Base-by-base conservation (phyloP, 2,888 invertebrate species). In the Heliconius sara region DNA sequence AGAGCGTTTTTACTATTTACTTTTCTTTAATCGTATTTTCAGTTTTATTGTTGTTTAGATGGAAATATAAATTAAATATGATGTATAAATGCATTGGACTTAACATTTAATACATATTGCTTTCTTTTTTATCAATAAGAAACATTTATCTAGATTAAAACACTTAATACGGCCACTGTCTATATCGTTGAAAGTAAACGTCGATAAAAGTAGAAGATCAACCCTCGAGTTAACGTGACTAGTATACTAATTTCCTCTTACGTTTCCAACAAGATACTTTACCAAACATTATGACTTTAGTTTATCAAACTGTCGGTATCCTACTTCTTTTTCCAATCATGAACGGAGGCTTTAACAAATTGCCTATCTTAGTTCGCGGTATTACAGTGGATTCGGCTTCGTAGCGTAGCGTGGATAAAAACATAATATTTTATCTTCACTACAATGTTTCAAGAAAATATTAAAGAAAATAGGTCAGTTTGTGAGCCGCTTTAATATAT, bases 281-380 rank as follows among this genome's bases (percentile, higher is more conserved):
- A 79, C 82, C 84, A 87, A 89, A 90, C 89, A 90, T 92, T 91
- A 91, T 88, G 89, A 87, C 85, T 85, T 88, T 89, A 91, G 92
- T 92, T 91, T 92, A 91, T 92, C 91, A 92, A 92, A 91, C 88
- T 86, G 90, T 88, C 90, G 87, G 87, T 86, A 88, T 86, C 86
- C 84, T 87, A 84, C 86, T 87, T 87, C 85, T 85, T 86, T 86
- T 86, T 82, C 86, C 85, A 88, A 89, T 88, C 87, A 85, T 84
- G 85, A 86, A 85, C 84, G 86, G 88, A 87, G 72, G 89, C 90
- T 88, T 87, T 34, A 88, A 91, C 91, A 92, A 92, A 92, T 93
- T 91, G 90, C 84, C 86, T 88, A 87, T 89, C 89, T 89, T 88
- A 77, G 30, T 77, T 63, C 43, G 43, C 60, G 60, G 60, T 74